phyloP scores from a whole-genome alignment of 2,797 vertebrate species.

The Eremophila alpestris region DNA sequence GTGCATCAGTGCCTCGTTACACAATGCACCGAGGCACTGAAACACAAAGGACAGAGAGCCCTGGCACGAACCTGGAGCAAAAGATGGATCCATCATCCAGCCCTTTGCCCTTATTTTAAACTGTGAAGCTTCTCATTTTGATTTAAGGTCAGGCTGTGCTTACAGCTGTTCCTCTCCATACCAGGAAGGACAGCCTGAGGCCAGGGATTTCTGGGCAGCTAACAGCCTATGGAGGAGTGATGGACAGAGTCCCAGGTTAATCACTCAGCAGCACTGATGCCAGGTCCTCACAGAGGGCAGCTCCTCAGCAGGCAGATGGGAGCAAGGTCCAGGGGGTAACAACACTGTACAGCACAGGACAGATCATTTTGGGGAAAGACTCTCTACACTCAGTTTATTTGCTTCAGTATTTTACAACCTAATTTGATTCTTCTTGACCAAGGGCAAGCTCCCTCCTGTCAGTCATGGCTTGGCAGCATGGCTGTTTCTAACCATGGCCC shows the following conservation, averaged over 20 bases:
- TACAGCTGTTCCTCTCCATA: not conserved
- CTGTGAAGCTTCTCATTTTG: not conserved
- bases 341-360: not conserved
- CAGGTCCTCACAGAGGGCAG: not conserved
- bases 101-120: not conserved
- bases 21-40: not conserved
- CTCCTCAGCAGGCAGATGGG: not conserved
- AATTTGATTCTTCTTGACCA: not conserved
- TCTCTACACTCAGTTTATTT: not conserved
- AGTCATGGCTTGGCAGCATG: not conserved
- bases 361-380: not conserved
- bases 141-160: not conserved
- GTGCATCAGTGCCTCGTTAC: not conserved
- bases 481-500: not conserved
- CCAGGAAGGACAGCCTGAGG: not conserved
- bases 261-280: not conserved
- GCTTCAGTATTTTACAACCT: not conserved
- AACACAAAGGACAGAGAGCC: not conserved
- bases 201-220: not conserved
- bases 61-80: no score
- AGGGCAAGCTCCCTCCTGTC: not conserved
- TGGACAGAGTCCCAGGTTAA: not conserved
- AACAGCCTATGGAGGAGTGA: not conserved
- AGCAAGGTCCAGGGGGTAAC: not conserved
- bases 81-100: not conserved